Base-by-base conservation (phyloP, 1,140 invertebrate genomes). In the Centruroides sculpturatus region DNA sequence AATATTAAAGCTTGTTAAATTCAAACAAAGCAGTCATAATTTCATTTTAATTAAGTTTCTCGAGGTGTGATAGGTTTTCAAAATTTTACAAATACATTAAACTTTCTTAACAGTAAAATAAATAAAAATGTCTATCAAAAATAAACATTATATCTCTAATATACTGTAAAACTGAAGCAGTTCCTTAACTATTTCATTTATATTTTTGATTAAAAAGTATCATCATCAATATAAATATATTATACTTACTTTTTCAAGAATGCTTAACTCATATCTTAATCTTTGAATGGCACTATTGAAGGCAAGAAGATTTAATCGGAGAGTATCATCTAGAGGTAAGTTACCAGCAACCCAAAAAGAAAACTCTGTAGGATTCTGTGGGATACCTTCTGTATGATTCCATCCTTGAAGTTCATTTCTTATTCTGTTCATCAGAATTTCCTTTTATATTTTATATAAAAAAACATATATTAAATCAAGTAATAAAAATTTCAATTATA, bases 341-440 rank as follows among this genome's bases (percentile, higher is more conserved):
- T 86, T 86, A 63, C 82, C 81, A 51, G 83, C 83, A 52, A 86
- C 80, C 85, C 86, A 89, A 73, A 82, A 89, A 12, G 85, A 87
- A 66, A 89, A 76, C 63, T 85, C 80, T 57, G 79, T 73, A 8
- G 83, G 77, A 73, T 85, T 82, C 61, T 73, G 71, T 4, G 85
- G 84, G 69, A 85, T 71, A 34, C 71, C 65, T 46, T 70, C 66
- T 12, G 41, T 56, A 11, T 69, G 67, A 63, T 74, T 74, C 75
- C 75, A 77, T 52, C 69, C 71, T 48, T 68, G 59, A 34, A 77
- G 66, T 63, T 75, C 72, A 13, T 65, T 56, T 55, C 68, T 68
- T 6, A 75, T 70, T 63, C 67, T 69, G 23, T 71, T 51, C 55
- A 73, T 70, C 36, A 76, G 13, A 62, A 60, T 41, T 36, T n/a